phyloP scores from a whole-genome alignment of 2,113 vertebrate genomes.

The Ascaphus truei region DNA sequence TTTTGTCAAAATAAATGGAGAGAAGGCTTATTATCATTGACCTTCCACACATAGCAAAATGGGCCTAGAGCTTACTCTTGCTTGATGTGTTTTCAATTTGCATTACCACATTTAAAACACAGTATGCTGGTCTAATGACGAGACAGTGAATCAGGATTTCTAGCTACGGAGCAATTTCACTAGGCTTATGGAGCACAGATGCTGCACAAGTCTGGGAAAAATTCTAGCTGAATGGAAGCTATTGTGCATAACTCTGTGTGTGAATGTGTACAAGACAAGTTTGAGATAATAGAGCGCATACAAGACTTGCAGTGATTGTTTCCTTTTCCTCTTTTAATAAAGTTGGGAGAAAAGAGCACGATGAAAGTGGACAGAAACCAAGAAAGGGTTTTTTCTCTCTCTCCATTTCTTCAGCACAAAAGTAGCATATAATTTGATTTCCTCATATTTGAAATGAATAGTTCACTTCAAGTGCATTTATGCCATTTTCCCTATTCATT shows the following conservation, averaged over 20 bases:
- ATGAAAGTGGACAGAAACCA: neutral
- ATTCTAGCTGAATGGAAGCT: conserved; percentile 20
- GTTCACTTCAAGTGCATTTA: neutral
- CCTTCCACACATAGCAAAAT: neutral
- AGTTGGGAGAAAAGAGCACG: neutral
- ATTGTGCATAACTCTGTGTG: conserved; percentile 23
- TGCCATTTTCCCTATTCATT: neutral
- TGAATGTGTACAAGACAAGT: conserved; percentile 4
- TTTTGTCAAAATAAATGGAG: neutral
- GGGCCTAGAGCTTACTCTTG: neutral
- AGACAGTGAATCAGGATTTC: neutral
- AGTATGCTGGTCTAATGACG: neutral
- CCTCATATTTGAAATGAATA: neutral
- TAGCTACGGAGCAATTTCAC: neutral
- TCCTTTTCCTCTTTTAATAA: conserved; percentile 26
- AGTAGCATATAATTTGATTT: neutral
- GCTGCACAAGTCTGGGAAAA: conserved; percentile 27
- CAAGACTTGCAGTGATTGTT: neutral
- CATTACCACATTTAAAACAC: conserved; percentile 6
- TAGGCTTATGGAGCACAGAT: conserved; percentile 28
- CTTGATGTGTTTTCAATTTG: neutral
- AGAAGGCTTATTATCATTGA: neutral
- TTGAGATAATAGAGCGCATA: conserved; percentile 13
- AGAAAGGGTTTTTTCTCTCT: neutral
- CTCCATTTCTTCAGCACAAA: neutral